Evolutionary conservation across 1,140 invertebrate genomes (phyloP).

Genomic region (Zaprionus camerounensis): DNA sequence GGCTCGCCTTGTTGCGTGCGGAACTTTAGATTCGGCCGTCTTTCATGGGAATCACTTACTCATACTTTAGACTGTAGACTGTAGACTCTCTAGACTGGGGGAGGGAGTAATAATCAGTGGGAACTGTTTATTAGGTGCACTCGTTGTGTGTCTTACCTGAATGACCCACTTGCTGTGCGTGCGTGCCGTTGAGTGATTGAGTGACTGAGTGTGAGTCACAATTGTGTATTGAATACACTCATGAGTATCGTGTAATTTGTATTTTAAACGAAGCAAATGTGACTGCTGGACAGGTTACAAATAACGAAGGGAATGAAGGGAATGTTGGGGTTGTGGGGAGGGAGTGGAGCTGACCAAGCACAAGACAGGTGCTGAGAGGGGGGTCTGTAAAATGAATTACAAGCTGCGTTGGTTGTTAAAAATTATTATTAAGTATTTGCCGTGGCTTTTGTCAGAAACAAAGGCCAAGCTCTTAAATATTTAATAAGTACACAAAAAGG

Average conservation of each 20-base stretch:
- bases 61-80: background rate
- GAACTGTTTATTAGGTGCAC: conserved; percentile 62
- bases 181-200: conserved; percentile 33
- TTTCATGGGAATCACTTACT: conserved; percentile 7
- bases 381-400: conserved; percentile 44
- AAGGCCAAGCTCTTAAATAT: conserved; percentile 82
- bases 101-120: conserved; percentile 22
- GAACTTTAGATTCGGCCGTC: conserved; percentile 5
- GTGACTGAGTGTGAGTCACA: conserved; percentile 49
- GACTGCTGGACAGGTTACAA: conserved; percentile 4
- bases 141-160: conserved; percentile 69
- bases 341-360: background rate
- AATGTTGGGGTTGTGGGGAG: background rate
- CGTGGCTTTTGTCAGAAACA: conserved; percentile 65
- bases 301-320: background rate
- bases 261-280: conserved; percentile 68
- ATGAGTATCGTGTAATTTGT: conserved; percentile 67
- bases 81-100: background rate
- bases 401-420: conserved; percentile 60
- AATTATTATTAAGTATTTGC: conserved; percentile 82
- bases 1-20: conserved; percentile 5
- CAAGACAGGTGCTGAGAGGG: background rate
- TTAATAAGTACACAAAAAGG: conserved; percentile 76
- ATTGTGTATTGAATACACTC: conserved; percentile 32
- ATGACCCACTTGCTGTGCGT: conserved; percentile 63